A percentile compares a stretch with the other conserved stretches of the same genome.
Conservation (phyloP, 1,140 invertebrate species). For the Melipona quadrifasciata region DNA sequence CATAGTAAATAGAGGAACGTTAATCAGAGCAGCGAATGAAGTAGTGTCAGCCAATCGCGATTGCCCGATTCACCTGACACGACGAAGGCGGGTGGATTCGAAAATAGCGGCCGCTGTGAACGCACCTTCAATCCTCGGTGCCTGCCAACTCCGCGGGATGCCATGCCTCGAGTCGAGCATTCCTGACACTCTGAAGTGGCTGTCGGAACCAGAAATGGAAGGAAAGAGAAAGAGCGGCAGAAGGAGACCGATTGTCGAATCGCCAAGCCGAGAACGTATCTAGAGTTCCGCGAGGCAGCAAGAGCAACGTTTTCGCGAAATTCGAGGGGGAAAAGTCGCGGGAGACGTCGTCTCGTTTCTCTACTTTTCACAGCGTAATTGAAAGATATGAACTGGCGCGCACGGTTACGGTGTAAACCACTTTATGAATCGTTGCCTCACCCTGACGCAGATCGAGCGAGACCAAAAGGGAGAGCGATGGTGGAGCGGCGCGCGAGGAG, state of each 20-base stretch:
- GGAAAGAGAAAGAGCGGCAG: slow-evolving; percentile 44
- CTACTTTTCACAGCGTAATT: neutral
- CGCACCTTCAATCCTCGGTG: slow-evolving; percentile 60
- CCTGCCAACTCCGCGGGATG: slow-evolving; percentile 68
- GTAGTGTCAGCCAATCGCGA: neutral
- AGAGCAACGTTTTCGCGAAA: neutral
- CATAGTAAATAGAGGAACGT: neutral
- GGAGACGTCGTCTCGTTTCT: neutral
- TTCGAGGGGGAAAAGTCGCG: no score
- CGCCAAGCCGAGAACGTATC: slow-evolving; percentile 58
- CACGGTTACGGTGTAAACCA: neutral
- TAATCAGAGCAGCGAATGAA: no score
- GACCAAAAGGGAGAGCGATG: neutral
- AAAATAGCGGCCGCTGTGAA: slow-evolving; percentile 54
- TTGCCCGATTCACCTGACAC: neutral
- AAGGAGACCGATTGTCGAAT: slow-evolving; percentile 42
- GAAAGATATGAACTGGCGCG: slow-evolving; percentile 17
- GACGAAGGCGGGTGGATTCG: neutral
- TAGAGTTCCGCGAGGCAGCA: slow-evolving; percentile 53
- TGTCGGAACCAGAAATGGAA: slow-evolving; percentile 69
- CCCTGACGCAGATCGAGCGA: slow-evolving; percentile 25
- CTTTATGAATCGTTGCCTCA: slow-evolving; percentile 18
- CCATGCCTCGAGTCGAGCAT: slow-evolving; percentile 66
- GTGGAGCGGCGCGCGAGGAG: slow-evolving; percentile 53
- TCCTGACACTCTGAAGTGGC: slow-evolving; percentile 70